Base-by-base conservation (phyloP, 2,113 vertebrate species). In the Vidua macroura region DNA sequence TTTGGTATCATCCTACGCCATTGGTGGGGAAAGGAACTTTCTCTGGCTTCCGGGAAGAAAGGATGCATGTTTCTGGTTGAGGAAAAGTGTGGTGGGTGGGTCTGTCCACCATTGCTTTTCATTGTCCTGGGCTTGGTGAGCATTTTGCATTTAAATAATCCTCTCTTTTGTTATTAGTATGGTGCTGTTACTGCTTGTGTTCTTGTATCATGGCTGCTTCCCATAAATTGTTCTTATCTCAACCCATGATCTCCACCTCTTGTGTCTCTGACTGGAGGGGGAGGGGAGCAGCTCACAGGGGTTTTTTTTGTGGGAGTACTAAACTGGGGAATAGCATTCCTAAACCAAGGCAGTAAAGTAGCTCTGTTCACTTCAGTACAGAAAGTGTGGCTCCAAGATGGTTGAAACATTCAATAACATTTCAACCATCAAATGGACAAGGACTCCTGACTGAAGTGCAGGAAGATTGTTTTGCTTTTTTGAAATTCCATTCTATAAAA, bases 201-300 rank as follows among this genome's bases (percentile, higher is more conserved):
- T 60, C 46, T 82, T 53, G 41, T 39, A 39, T 44, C 15, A 51
- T 20, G 41, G 48, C 24, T 69, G 21, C 35, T 89, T 76, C 30
- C 30, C 25, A 24, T 19, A 75, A 67, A 60, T 18, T 18, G 14
- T 9, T 75, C 24, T 41, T 48, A 31, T 6, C 17, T 68, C 62
- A 75, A 16, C 17, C 30, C 14, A 13, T 41, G 6, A 60, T 30
- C 69, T 60, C 30, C 27, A 6, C 30, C 16, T 82, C 55, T 39
- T 48, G 14, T 22, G 21, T 55, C 24, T 48, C 48, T 76, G 30
- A 48, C 14, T n/a, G 7, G 24, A 55, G 14, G 12, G 21, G n/a
- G 25, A 55, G 4, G 7, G 24, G 8, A 76, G 16, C 0, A 4
- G 9, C 17, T 48, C 1, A 3, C 0, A 21, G 35, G 28, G 11